phyloP scores from a whole-genome alignment of 2,888 invertebrate genomes.

The Himalopsyche japonica region DNA sequence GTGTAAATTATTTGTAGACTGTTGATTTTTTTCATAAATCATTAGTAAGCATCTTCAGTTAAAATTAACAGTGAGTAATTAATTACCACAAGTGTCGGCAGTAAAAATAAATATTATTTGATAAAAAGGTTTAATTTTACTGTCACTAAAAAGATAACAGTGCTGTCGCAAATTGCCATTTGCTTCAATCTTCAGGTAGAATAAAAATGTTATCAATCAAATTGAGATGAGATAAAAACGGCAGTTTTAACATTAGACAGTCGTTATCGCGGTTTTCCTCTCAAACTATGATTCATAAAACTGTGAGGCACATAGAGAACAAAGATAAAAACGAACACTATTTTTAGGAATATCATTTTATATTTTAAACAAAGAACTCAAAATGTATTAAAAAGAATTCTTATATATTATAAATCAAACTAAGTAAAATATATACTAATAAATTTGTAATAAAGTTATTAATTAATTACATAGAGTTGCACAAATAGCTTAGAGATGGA shows the following conservation, averaged over 20 bases:
- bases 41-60: not conserved
- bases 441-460: not conserved
- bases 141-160: too few relatives aligned
- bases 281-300: not conserved
- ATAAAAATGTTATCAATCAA: not conserved
- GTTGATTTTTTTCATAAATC: not conserved
- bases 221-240: not conserved
- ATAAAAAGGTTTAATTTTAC: too few relatives aligned
- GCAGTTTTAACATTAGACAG: not conserved
- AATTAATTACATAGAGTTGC: not conserved
- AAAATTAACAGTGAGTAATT: not conserved
- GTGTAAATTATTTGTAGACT: not conserved
- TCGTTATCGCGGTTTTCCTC: not conserved
- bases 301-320: not conserved
- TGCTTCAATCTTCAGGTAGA: too few relatives aligned
- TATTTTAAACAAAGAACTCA: conserved; percentile 1
- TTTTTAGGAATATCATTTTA: conserved; percentile 1
- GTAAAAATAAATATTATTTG: not conserved
- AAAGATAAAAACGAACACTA: not conserved
- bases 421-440: not conserved
- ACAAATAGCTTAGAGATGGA: not conserved
- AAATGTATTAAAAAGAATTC: not conserved
- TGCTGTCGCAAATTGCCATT: too few relatives aligned
- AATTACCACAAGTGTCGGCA: not conserved
- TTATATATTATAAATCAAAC: not conserved